Conservation (phyloP, 2,888 invertebrate species). For the Oligia strigilis region DNA sequence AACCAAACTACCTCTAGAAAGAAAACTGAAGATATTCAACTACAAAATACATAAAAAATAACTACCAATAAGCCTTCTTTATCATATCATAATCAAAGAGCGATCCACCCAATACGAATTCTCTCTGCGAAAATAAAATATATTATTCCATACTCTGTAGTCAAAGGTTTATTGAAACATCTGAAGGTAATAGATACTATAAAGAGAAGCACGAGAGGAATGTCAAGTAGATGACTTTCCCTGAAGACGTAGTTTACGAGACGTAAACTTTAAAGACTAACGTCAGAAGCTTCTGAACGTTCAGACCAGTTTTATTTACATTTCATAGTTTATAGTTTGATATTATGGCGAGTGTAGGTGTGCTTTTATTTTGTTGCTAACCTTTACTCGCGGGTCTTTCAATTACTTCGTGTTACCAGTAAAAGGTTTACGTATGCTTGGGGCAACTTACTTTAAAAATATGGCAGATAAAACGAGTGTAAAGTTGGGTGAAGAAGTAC, state of each 20-base stretch:
- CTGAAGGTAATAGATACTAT: slow-evolving; percentile 44
- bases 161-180: slow-evolving; percentile 49
- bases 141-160: slow-evolving; percentile 36
- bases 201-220: slow-evolving; percentile 47
- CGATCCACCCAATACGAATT: slow-evolving; percentile 18
- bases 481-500: neutral
- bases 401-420: neutral
- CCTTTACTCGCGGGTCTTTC: neutral
- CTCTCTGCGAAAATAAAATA: slow-evolving; percentile 6
- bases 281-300: slow-evolving; percentile 20
- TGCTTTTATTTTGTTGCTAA: neutral
- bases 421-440: no score
- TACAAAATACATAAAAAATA: slow-evolving; percentile 7
- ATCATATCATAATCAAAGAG: slow-evolving; percentile 41
- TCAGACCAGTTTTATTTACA: slow-evolving; percentile 39
- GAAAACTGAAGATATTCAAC: slow-evolving; percentile 14
- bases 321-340: slow-evolving; percentile 34
- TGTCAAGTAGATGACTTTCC: slow-evolving; percentile 44
- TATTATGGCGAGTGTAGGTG: slow-evolving; percentile 19
- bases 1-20: neutral
- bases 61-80: neutral
- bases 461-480: neutral
- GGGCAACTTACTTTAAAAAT: neutral
- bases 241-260: slow-evolving; percentile 47
- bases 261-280: slow-evolving; percentile 40